phyloP scores from a whole-genome alignment of 2,113 vertebrate species.

The Steatornis caripensis region DNA sequence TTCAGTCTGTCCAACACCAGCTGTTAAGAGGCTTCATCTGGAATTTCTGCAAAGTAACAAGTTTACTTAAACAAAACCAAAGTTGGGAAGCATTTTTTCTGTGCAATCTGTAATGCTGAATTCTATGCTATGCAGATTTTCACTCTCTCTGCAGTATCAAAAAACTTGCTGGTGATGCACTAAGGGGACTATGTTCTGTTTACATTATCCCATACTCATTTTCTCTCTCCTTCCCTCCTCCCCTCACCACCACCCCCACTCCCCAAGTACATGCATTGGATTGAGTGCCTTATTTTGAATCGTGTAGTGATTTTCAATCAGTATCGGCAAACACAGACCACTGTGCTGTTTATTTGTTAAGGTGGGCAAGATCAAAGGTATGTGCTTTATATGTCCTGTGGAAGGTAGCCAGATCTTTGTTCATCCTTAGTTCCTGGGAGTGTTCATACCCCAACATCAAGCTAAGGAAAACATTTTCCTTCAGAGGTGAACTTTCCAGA shows the following conservation, averaged over 20 bases:
- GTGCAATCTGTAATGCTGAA: background rate
- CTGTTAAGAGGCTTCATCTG: background rate
- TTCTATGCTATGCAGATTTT: background rate
- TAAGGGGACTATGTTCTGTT: background rate
- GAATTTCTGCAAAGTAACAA: background rate
- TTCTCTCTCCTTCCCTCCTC: background rate
- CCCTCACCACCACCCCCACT: accelerated
- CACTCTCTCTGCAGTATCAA: background rate
- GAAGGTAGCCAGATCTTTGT: background rate
- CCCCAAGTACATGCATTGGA: background rate
- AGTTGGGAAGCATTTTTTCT: background rate
- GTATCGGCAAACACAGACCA: background rate
- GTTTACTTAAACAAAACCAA: background rate
- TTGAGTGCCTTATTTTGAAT: background rate
- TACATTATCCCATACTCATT: background rate
- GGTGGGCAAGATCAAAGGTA: background rate
- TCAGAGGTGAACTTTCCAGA: background rate
- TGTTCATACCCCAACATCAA: background rate
- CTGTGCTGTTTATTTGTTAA: background rate
- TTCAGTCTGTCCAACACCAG: background rate
- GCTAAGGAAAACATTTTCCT: background rate
- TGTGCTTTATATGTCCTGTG: background rate
- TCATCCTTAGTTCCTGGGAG: background rate
- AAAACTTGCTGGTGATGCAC: background rate
- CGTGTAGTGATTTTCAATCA: background rate